phyloP scores from a whole-genome alignment of 2,888 invertebrate species.

The Gryllus longicercus region DNA sequence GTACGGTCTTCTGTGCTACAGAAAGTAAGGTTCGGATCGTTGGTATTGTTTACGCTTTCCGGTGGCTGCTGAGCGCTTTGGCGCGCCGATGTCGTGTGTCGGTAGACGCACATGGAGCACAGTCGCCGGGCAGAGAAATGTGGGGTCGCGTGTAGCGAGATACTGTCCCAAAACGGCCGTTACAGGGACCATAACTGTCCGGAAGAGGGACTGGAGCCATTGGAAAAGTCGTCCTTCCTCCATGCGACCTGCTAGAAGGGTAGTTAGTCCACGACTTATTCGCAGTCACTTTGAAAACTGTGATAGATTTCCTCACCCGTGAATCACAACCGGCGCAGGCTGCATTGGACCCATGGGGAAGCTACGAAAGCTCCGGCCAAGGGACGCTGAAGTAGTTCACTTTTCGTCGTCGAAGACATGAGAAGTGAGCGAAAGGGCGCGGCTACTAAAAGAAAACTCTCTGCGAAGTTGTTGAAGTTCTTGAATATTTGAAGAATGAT shows the following conservation, averaged over 20 bases:
- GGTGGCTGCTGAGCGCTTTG: too few relatives aligned
- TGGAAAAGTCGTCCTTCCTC: background rate
- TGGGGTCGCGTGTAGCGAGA: background rate
- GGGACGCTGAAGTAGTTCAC: background rate
- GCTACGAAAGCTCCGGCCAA: background rate
- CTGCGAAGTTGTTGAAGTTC: background rate
- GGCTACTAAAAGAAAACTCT: background rate
- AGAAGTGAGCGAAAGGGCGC: background rate
- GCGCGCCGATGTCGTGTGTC: background rate
- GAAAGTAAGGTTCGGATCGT: too few relatives aligned
- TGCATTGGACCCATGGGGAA: background rate
- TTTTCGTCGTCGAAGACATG: background rate
- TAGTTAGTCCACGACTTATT: background rate
- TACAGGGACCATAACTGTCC: background rate
- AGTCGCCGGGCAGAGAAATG: background rate
- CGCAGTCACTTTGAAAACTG: background rate
- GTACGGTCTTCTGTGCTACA: too few relatives aligned
- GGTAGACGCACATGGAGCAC: background rate
- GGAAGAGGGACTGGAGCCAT: background rate
- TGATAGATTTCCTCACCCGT: background rate
- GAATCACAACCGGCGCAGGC: background rate
- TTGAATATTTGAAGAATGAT: too few relatives aligned
- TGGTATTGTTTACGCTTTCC: too few relatives aligned
- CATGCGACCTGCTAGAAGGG: background rate
- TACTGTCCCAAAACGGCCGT: conserved; percentile 5